Evolutionary conservation across 2,888 invertebrate species (phyloP).

Genomic region (Gastracanthus pulcherrimus): DNA sequence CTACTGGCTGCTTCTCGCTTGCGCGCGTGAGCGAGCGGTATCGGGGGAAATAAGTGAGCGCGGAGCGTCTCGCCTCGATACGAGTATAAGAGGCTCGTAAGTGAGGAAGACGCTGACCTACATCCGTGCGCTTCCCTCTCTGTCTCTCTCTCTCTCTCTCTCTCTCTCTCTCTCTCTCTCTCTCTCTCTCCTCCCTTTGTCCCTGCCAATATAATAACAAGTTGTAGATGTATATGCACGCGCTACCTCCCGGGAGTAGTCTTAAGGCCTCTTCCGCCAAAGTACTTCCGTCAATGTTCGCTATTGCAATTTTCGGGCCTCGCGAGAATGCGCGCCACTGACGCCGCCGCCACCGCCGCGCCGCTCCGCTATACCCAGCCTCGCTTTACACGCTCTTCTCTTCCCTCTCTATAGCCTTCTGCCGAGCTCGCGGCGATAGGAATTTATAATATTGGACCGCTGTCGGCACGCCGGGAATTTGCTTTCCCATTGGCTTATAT

Average conservation of each 20-base stretch:
- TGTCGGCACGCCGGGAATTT: constrained; percentile 48
- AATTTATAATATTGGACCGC: constrained; percentile 58
- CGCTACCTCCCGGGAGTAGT: constrained; percentile 1
- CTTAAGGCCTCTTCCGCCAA: constrained; percentile 30
- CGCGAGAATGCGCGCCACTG: constrained; percentile 55
- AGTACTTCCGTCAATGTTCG: constrained; percentile 57
- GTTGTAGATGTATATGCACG: constrained; percentile 16
- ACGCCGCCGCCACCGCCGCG: not conserved
- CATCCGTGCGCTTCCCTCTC: constrained; percentile 1
- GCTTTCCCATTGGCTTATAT: constrained; percentile 45
- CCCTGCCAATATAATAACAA: constrained; percentile 49
- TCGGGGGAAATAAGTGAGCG: constrained; percentile 50
- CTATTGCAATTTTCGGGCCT: constrained; percentile 60
- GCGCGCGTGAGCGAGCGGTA: constrained; percentile 32
- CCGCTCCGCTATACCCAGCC: not conserved
- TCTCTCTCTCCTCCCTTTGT: constrained; percentile 15
- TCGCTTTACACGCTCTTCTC: not conserved
- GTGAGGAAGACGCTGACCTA: constrained; percentile 49
- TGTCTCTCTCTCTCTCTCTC: too few relatives aligned
- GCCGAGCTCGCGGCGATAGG: constrained; percentile 40
- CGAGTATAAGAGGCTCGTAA: constrained; percentile 19
- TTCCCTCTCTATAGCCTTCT: not conserved
- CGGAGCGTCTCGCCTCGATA: constrained; percentile 22
- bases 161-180: not conserved
- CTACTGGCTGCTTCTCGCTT: too few relatives aligned